Conservation (phyloP, 1,140 invertebrate genomes). For the Plectrocnemia conspersa region DNA sequence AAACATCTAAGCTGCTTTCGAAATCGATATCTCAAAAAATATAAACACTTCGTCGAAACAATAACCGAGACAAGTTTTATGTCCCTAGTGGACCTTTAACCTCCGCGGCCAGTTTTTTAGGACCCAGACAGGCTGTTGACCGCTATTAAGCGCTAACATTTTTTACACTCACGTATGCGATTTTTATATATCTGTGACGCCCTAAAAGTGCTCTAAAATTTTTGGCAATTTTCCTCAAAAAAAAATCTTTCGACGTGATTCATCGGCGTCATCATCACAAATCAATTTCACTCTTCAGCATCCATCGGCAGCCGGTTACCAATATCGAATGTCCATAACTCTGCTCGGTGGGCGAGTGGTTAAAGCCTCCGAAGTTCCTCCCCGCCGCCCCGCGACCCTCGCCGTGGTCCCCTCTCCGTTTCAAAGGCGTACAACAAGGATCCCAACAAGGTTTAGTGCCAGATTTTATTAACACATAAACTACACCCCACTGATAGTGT, state of each 20-base stretch:
- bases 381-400: not conserved
- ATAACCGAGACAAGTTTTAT: conserved; percentile 15
- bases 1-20: no score
- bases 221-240: not conserved
- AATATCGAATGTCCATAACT: not conserved
- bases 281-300: conserved; percentile 1
- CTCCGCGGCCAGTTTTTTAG: conserved; percentile 18
- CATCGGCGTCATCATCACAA: conserved; percentile 1
- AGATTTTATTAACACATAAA: conserved; percentile 34
- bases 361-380: conserved; percentile 2
- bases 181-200: conserved; percentile 3
- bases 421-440: conserved; percentile 15
- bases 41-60: no score
- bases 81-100: conserved; percentile 21
- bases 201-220: not conserved
- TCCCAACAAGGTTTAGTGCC: conserved; percentile 28
- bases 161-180: no score
- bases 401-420: not conserved
- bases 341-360: not conserved
- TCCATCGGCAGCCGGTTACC: not conserved
- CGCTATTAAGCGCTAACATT: conserved; percentile 21
- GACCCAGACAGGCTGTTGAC: conserved; percentile 27
- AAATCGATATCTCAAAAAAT: no score
- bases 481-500: conserved; percentile 32
- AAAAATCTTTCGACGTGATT: not conserved